These are phyloP conservation scores for Acropora yongei DNA, from an alignment of 64 coral and sea anemone genomes.

Conservation along the genomic window DNA sequence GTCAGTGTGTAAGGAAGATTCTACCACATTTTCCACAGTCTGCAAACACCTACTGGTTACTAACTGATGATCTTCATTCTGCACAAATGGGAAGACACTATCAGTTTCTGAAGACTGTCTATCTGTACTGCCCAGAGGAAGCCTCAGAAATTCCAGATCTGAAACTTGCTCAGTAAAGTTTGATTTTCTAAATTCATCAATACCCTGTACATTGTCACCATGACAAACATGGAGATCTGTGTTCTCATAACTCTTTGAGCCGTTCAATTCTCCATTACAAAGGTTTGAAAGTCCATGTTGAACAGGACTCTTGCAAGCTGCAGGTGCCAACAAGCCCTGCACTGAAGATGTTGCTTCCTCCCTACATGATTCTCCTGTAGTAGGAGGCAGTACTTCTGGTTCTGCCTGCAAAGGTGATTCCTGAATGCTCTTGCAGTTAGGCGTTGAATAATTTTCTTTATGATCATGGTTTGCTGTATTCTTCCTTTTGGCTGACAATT, in stretches of 20 bases:
- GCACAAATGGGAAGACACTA: background rate
- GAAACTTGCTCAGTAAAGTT: background rate
- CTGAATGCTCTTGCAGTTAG: background rate
- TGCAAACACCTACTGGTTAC: background rate
- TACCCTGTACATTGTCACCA: background rate
- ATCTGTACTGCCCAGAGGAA: background rate
- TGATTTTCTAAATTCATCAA: background rate
- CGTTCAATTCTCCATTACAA: background rate
- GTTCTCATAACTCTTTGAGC: background rate
- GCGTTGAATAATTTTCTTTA: background rate
- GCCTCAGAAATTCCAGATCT: background rate
- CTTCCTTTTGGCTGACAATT: background rate
- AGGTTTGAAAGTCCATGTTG: slow-evolving; percentile 26
- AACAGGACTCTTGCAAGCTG: slow-evolving; percentile 3
- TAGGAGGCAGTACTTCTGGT: too few species aligned
- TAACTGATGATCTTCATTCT: background rate
- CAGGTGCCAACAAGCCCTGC: background rate
- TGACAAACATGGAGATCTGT: background rate
- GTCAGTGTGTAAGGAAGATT: background rate
- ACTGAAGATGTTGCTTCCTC: background rate
- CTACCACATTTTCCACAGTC: background rate
- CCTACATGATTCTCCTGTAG: too few species aligned
- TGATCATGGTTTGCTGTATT: background rate
- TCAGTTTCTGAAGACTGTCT: background rate
- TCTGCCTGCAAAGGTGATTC: too few species aligned